Evolutionary conservation across 2,797 vertebrate species (phyloP), one percentile per base, ranked within the genome.

Genomic region (Aselliscus stoliczkanus): DNA sequence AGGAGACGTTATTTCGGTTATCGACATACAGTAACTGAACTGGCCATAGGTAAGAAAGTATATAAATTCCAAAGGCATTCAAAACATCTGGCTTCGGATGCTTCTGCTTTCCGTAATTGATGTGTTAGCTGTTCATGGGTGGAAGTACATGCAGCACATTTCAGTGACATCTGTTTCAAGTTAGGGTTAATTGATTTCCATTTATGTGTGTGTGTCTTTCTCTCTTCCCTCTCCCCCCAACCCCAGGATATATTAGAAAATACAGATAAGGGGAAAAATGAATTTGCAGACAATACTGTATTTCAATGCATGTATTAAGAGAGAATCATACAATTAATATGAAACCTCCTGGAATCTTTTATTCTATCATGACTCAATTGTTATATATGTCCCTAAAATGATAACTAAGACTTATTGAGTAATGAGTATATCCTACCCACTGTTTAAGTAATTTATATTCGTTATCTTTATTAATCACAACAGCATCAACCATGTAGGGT

Each of bases 151-250:
- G 42, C 15, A 89, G 50, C 15, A 47, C 67, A 88, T 93, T 91
- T 94, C 50, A 72, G 85, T 62, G 39, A 96, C 94, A 97, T 97
- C 93, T 97, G 92, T 94, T 97, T 96, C 81, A 90, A 85, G 67
- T 97, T 97, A 92, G 34, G 25, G 37, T 80, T 93, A 96, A 96
- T 94, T 97, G 54, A 94, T 76, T 80, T 94, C 72, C 72, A 76
- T 92, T 80, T 93, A 7, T 60, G 13, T 39, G 65, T 47, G 60
- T 80, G 50, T 86, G 21, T 7, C 18, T 52, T 15, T 52, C 13
- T 50, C 47, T 50, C 47, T 50, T 50, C 47, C 47, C 14, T 50
- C 13, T 50, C 13, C 37, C 23, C 8, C 39, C 13, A 3, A 4
- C 3, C 1, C 8, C 7, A 14, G 90, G 84, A 92, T 82, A 54